These are phyloP conservation scores for Pristionchus arcanus DNA, from an alignment of 2,888 invertebrate genomes.

Conservation along the genomic window DNA sequence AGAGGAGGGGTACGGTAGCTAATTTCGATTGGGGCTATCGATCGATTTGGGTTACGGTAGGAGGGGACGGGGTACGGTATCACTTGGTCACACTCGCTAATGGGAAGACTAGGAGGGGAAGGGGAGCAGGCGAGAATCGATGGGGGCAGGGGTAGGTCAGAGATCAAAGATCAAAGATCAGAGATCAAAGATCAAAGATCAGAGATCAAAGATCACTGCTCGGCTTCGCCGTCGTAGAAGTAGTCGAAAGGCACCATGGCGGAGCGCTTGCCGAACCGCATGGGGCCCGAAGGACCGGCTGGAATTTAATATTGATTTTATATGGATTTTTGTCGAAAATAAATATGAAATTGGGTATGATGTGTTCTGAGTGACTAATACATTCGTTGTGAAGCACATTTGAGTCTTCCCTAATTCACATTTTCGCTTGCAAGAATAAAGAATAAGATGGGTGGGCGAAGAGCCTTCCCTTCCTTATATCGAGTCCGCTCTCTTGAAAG, in stretches of 20 bases:
- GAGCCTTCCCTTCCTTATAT: not conserved
- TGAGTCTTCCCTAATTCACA: too few species aligned
- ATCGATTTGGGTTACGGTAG: not conserved
- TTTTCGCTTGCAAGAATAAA: too few species aligned
- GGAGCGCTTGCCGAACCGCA: constrained; percentile 52
- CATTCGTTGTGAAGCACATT: too few species aligned
- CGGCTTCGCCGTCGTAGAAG: constrained; percentile 16
- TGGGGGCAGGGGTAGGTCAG: too few species aligned
- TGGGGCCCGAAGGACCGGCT: constrained; percentile 48
- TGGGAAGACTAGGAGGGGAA: not conserved
- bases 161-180: not conserved
- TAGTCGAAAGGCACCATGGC: constrained; percentile 46
- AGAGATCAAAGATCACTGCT: constrained; percentile 38
- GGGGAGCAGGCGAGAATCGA: not conserved
- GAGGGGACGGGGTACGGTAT: constrained; percentile 10
- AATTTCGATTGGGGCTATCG: not conserved
- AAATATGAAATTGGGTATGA: too few species aligned
- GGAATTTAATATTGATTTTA: too few species aligned
- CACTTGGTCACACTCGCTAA: constrained; percentile 13
- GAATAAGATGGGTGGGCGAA: too few species aligned
- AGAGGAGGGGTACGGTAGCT: not conserved
- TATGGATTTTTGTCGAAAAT: too few species aligned
- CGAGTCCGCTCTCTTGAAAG: not conserved
- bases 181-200: not conserved
- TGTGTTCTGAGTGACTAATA: too few species aligned